Evolutionary conservation across 23 tunicate species (phyloP).

Genomic region (Ascidia mentula): DNA sequence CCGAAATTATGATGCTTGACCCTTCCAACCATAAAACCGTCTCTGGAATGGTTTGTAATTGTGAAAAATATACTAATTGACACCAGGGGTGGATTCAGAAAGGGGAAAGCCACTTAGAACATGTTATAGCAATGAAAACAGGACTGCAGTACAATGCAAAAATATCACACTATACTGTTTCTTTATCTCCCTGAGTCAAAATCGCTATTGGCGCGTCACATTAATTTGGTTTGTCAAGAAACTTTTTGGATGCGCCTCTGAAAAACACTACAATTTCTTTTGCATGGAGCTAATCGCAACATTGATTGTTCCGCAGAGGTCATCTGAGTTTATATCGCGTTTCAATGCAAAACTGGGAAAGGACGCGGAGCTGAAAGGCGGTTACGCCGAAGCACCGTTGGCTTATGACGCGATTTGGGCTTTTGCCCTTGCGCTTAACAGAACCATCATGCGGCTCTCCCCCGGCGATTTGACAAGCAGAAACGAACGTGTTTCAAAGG

Average conservation of each 20-base stretch:
- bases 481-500: background rate
- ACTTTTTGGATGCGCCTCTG: too few species aligned
- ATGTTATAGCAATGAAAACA: too few species aligned
- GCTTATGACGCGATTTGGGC: slow-evolving; percentile 49
- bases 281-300: too few species aligned
- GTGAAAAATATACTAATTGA: too few species aligned
- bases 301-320: background rate
- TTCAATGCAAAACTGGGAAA: background rate
- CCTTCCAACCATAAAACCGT: slow-evolving; percentile 22
- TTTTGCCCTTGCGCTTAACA: slow-evolving; percentile 41
- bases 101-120: too few species aligned
- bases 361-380: slow-evolving; percentile 12
- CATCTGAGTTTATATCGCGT: background rate
- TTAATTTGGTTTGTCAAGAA: too few species aligned
- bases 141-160: too few species aligned
- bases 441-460: slow-evolving; percentile 16
- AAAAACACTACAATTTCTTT: too few species aligned
- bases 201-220: too few species aligned
- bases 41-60: slow-evolving; percentile 45
- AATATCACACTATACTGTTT: too few species aligned
- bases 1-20: slow-evolving; percentile 38
- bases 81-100: too few species aligned
- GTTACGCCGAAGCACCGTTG: slow-evolving; percentile 35
- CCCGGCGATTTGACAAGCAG: slow-evolving; percentile 12
- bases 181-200: too few species aligned